Evolutionary conservation across 92 coral and sea anemone genomes (phyloP), one percentile per base, ranked within the genome.

Genomic region (Anthopleura xanthogrammica): DNA sequence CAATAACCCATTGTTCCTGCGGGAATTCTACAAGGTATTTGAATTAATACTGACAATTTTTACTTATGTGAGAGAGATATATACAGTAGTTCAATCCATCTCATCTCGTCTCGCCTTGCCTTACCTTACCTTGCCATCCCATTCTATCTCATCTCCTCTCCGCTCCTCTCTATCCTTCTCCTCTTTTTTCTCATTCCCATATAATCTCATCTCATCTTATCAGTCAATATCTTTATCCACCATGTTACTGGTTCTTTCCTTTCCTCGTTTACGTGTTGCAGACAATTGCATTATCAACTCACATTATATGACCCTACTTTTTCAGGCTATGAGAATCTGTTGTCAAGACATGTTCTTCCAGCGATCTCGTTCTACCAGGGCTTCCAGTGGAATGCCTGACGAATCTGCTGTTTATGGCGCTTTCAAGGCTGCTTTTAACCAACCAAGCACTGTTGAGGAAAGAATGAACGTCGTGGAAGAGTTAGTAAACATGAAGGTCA

Each of bases 321-420:
- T 16, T 0, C 78, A 96, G 99, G 97, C 99, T 17, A 88, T 96
- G 92, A 90, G 98, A 54, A 79, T 96, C 75, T 95, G 97, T 68
- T 96, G 99, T 85, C 99, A 96, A 80, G 99, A 96, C 86, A 83
- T 96, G 95, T 96, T 96, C 97, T 96, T 96, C 77, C 94, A 98
- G 62, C 92, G 99, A 24, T 93, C 99, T 72, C 98, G 99, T 40
- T 82, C 85, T 22, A 80, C 99, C 7, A 83, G 87, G 11, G 83
- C 94, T 39, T 87, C 97, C 12, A 93, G 81, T 36, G 85, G 90
- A 64, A 85, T 91, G 23, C 83, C 87, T 78, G 94, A 87, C 65
- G 89, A 86, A 84, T 79, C 76, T 16, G 79, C 90, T 14, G 85
- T 90, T 42, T 88, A 84, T 80, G 86, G 86, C 90, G 94, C 95